Base-by-base conservation (phyloP, 2,113 vertebrate species). In the Rana temporaria region DNA sequence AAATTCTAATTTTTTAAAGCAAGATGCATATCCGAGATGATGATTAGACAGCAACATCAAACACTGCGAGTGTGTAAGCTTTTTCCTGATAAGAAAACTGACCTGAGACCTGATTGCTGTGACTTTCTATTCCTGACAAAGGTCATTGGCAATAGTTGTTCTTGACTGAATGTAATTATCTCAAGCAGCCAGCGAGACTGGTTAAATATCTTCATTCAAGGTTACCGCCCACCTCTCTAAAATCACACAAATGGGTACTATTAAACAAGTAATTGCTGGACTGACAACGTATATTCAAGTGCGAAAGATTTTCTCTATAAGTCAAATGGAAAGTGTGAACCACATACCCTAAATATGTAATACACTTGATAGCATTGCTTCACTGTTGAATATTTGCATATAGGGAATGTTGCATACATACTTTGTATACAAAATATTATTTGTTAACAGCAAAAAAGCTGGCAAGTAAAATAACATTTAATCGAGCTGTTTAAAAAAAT, bases 1-100 rank as follows among this genome's bases (percentile, higher is more conserved):
- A 81, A 55, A 65, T 60, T 63, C 3, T 15, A 73, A 75, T 75
- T 30, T 75, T 30, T 75, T 75, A 62, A 62, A 75, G 57, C 30
- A 75, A 75, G 30, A 75, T 59, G 72, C 57, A 42, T 42, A 24
- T 15, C 42, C 42, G 42, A 48, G 11, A 48, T 12, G 42, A 48
- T 48, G 42, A 48, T 48, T 42, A 75, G 32, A 42, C 72, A 62
- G 26, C 69, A 71, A 75, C 56, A 75, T 75, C 72, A 75, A 62
- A 62, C 30, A 38, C 30, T 22, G 34, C 19, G 32, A 9, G 60
- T 22, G 26, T 56, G 19, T 4, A 62, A 75, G 56, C 32, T 62
- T 11, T 48, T 42, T 17, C 1, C 20, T 60, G 72, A 75, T 62
- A 75, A 42, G 72, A 15, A 62, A 74, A 42, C 57, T 38, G 55